Evolutionary conservation across 2,888 invertebrate species (phyloP), one percentile per base, ranked within the genome.

Genomic region (Subacronicta megacephala): DNA sequence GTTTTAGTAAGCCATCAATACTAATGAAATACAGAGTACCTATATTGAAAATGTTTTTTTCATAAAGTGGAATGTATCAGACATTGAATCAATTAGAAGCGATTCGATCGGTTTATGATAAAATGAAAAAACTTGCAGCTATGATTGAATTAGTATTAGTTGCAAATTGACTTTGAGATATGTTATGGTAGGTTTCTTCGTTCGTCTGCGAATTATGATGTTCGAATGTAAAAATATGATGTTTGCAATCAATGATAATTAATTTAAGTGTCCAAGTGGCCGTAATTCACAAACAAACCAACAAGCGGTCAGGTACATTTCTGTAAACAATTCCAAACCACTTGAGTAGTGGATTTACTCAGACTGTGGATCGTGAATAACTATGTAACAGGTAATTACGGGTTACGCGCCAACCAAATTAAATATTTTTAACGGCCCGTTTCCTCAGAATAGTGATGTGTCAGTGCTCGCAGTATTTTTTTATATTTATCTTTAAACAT

Each of bases 401-500:
- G 88, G 87, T 82, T 89, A 84, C 82, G 82, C 81, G 81, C 81
- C 84, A 85, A 79, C 84, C 84, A 89, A 89, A 90, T 89, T 89
- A 89, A 90, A 89, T 88, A 88, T 89, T 89, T 87, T 88, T 88
- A 87, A 87, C 84, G 85, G 84, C 72, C 82, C 78, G 84, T 84
- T 87, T 85, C 83, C 84, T 84, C 69, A 64, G 56, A 61, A 75
- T 88, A 89, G 89, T 82, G 89, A 80, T 84, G 87, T 80, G 69
- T 78, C 79, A 76, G 73, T 75, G 66, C 47, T 23, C 26, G 26
- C 26, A 6, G 40, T 40, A 36, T 56, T 46, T 53, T 43, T 53
- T 47, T 36, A 47, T 29, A 36, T 31, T 64, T 64, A 59, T 59
- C 53, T 64, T 36, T 17, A 10, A 69, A 40, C 6, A 41, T 57